These are phyloP conservation scores for Pampus argenteus DNA, from an alignment of 2,797 vertebrate genomes.

Conservation along the genomic window DNA sequence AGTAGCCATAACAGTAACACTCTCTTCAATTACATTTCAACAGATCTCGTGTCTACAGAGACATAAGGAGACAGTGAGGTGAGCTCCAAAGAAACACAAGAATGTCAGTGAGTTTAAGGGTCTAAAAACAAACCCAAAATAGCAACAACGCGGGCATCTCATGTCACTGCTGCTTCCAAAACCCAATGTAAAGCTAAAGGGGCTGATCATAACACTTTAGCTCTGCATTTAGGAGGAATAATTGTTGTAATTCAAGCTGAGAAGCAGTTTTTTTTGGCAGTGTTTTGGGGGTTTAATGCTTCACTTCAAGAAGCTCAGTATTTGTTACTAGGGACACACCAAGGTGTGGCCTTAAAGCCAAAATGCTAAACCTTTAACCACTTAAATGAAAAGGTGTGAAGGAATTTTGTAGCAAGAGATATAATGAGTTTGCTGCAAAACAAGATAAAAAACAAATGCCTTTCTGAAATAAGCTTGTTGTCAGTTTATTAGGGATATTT, in stretches of 20 bases:
- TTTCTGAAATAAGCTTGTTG: conserved; percentile 8
- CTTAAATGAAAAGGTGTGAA: not conserved
- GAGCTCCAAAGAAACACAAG: conserved; percentile 25
- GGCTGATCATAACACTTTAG: too few relatives aligned
- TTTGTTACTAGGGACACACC: conserved; percentile 2
- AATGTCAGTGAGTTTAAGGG: conserved; percentile 42
- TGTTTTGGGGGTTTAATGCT: conserved; percentile 1
- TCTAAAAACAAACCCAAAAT: conserved; percentile 36
- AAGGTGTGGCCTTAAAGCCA: not conserved
- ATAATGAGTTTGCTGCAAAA: too few relatives aligned
- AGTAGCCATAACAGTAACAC: too few relatives aligned
- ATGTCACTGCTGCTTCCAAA: not conserved
- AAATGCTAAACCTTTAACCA: not conserved
- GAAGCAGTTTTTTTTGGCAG: not conserved
- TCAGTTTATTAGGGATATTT: not conserved
- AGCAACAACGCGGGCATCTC: conserved; percentile 23
- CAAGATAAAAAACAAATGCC: not conserved
- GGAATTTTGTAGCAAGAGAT: too few relatives aligned
- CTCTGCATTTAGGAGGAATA: not conserved
- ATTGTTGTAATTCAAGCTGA: not conserved
- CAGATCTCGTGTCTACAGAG: too few relatives aligned
- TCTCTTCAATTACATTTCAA: too few relatives aligned
- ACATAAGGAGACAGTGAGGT: conserved; percentile 15
- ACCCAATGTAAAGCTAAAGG: too few relatives aligned
- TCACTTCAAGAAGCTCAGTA: conserved; percentile 12